Conservation (phyloP, 1,140 invertebrate species). For the Zophobas atratus region DNA sequence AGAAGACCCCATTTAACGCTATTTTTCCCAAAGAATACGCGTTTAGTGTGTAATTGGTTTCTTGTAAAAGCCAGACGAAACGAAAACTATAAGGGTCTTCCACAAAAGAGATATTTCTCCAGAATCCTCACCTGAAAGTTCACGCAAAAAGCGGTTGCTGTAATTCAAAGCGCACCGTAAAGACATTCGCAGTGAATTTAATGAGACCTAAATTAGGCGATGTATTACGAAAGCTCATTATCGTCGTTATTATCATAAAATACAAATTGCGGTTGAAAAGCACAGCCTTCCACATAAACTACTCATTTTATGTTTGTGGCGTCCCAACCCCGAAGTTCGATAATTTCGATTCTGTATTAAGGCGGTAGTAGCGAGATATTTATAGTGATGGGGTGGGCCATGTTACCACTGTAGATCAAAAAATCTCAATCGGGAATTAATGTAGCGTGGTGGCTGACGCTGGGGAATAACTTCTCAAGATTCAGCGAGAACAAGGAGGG, state of each 20-base stretch:
- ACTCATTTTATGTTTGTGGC: constrained; percentile 6
- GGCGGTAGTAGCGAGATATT: not conserved
- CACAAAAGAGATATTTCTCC: constrained; percentile 2
- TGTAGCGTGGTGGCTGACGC: constrained; percentile 22
- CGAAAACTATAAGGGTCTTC: not conserved
- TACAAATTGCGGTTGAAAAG: constrained; percentile 24
- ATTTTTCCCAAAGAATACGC: not conserved
- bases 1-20: not conserved
- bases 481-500: not conserved
- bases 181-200: constrained; percentile 7
- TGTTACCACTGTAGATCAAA: constrained; percentile 10
- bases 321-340: not conserved
- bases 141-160: constrained; percentile 7
- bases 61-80: not conserved
- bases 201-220: constrained; percentile 29
- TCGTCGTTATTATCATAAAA: constrained; percentile 39
- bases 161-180: constrained; percentile 1
- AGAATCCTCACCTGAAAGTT: constrained; percentile 1
- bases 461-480: constrained; percentile 6
- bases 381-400: constrained; percentile 26
- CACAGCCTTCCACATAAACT: not conserved
- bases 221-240: constrained; percentile 30
- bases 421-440: constrained; percentile 39
- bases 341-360: constrained; percentile 13
- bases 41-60: not conserved